Conservation (phyloP, 2,888 invertebrate genomes). For the Dynastes tityus region DNA sequence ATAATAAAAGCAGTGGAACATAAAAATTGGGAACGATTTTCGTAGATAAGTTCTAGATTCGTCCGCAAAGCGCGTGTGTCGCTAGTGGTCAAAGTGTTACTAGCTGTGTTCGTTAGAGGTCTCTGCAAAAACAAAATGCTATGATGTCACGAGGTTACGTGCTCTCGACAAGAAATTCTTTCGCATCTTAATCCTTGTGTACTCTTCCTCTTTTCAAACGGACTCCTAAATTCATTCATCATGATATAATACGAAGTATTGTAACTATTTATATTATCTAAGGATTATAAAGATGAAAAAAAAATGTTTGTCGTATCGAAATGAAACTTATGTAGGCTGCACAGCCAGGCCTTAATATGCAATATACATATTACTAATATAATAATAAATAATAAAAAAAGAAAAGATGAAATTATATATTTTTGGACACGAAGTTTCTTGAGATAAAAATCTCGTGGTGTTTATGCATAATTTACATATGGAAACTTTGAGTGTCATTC, state of each 20-base stretch:
- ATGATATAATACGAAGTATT: background rate
- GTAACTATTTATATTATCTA: conserved; percentile 38
- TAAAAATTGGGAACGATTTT: conserved; percentile 67
- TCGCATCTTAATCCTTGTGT: background rate
- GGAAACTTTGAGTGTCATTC: conserved; percentile 43
- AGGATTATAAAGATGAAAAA: conserved; percentile 25
- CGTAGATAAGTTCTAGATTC: conserved; percentile 68
- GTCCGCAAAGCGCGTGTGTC: conserved; percentile 68
- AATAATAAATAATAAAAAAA: conserved; percentile 1
- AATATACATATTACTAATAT: conserved; percentile 59
- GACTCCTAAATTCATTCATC: conserved; percentile 1
- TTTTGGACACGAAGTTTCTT: conserved; percentile 54
- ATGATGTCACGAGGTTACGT: conserved; percentile 57
- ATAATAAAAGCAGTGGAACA: conserved; percentile 61
- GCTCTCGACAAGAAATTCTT: conserved; percentile 45
- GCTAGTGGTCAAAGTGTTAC: conserved; percentile 69
- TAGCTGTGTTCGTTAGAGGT: conserved; percentile 70
- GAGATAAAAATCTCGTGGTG: conserved; percentile 33
- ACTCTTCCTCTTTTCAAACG: background rate
- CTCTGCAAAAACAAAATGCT: conserved; percentile 62
- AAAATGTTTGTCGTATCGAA: conserved; percentile 22
- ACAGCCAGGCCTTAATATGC: conserved; percentile 64
- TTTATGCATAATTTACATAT: conserved; percentile 39
- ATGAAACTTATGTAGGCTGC: conserved; percentile 49
- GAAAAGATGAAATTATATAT: conserved; percentile 54